These are phyloP conservation scores for Hoplias malabaricus DNA, from an alignment of 2,113 vertebrate genomes.

Conservation along the genomic window DNA sequence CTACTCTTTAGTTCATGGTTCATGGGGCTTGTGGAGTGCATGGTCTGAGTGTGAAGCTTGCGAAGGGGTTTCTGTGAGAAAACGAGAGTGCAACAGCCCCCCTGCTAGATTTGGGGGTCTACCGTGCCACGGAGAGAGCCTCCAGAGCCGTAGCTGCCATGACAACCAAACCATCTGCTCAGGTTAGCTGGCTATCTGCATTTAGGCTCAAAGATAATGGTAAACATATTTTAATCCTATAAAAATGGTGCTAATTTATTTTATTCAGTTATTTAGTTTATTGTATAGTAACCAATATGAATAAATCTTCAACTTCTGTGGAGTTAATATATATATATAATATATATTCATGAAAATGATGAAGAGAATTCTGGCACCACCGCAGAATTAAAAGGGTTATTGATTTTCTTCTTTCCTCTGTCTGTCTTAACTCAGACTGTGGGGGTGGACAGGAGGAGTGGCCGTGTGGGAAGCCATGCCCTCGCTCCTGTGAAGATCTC, in stretches of 20 bases:
- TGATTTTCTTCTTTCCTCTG: background rate
- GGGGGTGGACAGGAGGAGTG: constrained; percentile 71
- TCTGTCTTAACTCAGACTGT: constrained; percentile 70
- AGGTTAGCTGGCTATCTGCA: constrained; percentile 64
- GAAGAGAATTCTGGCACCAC: too few relatives aligned
- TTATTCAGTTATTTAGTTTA: too few relatives aligned
- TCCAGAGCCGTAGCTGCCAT: constrained; percentile 75
- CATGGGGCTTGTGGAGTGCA: constrained; percentile 78
- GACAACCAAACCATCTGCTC: constrained; percentile 73
- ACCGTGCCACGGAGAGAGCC: constrained; percentile 74
- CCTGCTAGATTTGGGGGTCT: constrained; percentile 77
- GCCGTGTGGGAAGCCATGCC: constrained; percentile 78
- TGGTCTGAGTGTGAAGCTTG: constrained; percentile 82
- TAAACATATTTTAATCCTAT: too few relatives aligned
- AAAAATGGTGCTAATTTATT: too few relatives aligned
- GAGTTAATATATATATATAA: too few relatives aligned
- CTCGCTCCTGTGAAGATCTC: constrained; percentile 83
- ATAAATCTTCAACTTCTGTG: too few relatives aligned
- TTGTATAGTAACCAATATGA: too few relatives aligned
- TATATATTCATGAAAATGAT: too few relatives aligned
- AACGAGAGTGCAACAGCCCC: constrained; percentile 74
- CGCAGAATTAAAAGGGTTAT: too few relatives aligned
- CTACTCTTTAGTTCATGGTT: constrained; percentile 73
- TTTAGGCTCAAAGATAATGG: too few relatives aligned
- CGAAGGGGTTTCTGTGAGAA: constrained; percentile 69